These are phyloP conservation scores for Drosophila neotestacea DNA, from an alignment of 2,888 invertebrate genomes.

Conservation along the genomic window DNA sequence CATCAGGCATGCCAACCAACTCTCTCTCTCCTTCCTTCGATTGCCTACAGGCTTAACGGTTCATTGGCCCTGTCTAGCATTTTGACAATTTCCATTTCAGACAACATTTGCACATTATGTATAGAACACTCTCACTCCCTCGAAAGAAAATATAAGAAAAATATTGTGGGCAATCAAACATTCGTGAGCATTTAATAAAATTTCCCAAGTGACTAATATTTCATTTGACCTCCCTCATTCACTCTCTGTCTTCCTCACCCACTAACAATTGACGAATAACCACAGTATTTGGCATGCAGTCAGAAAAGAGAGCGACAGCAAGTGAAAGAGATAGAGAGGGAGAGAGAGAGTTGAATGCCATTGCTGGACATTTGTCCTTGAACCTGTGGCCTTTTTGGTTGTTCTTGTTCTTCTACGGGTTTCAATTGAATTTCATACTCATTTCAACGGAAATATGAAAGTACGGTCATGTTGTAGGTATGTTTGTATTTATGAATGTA, in stretches of 20 bases:
- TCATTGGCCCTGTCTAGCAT: constrained; percentile 51
- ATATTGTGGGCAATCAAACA: constrained; percentile 18
- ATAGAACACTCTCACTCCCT: constrained; percentile 11
- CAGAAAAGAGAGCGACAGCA: constrained; percentile 11
- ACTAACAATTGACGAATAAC: constrained; percentile 16
- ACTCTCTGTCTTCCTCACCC: not conserved
- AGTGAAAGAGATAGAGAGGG: constrained; percentile 17
- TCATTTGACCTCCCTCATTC: constrained; percentile 5
- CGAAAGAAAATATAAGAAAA: not conserved
- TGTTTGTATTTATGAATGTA: not conserved
- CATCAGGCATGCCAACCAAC: constrained; percentile 20
- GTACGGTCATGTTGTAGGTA: not conserved
- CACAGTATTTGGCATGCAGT: constrained; percentile 13
- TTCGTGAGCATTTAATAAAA: constrained; percentile 17
- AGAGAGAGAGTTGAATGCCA: constrained; percentile 53
- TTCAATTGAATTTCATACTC: constrained; percentile 17
- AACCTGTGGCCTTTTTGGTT: constrained; percentile 48
- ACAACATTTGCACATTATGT: constrained; percentile 28
- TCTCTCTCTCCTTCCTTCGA: constrained; percentile 2
- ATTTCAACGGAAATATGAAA: constrained; percentile 12
- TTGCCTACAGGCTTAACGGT: constrained; percentile 30
- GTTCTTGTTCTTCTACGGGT: not conserved
- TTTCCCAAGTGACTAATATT: constrained; percentile 42
- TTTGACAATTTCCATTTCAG: constrained; percentile 40
- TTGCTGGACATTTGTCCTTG: constrained; percentile 59